Conservation (phyloP, 2,113 vertebrate species). For the Podocnemis expansa region DNA sequence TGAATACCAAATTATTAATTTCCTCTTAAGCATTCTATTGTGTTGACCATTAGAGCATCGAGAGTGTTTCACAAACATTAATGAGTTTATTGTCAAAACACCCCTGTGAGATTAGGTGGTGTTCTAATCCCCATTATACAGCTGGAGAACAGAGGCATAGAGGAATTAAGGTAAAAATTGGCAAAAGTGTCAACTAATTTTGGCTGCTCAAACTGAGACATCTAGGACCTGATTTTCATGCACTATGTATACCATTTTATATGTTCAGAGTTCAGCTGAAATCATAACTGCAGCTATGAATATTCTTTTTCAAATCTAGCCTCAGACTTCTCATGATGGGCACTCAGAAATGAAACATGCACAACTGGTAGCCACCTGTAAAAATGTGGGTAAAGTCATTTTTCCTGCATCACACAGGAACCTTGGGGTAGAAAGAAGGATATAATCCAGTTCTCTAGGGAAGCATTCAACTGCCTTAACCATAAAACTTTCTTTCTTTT, state of each 20-base stretch:
- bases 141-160: background rate
- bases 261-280: background rate
- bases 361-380: background rate
- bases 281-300: background rate
- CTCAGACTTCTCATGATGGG: background rate
- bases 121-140: background rate
- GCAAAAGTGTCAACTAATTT: background rate
- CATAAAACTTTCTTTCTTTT: background rate
- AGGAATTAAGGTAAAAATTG: background rate
- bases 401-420: background rate
- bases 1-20: background rate
- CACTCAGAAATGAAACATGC: background rate
- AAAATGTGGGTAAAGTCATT: background rate
- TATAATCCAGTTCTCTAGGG: background rate
- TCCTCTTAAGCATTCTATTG: background rate
- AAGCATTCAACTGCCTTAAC: too few species aligned
- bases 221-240: background rate
- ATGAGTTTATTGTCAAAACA: background rate
- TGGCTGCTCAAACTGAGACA: background rate
- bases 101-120: background rate
- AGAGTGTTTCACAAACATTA: background rate
- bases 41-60: background rate
- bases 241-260: background rate
- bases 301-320: background rate
- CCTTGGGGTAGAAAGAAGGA: background rate